Evolutionary conservation across 2,888 invertebrate genomes (phyloP), one percentile per base, ranked within the genome.

Genomic region (Bellardia pandia): DNA sequence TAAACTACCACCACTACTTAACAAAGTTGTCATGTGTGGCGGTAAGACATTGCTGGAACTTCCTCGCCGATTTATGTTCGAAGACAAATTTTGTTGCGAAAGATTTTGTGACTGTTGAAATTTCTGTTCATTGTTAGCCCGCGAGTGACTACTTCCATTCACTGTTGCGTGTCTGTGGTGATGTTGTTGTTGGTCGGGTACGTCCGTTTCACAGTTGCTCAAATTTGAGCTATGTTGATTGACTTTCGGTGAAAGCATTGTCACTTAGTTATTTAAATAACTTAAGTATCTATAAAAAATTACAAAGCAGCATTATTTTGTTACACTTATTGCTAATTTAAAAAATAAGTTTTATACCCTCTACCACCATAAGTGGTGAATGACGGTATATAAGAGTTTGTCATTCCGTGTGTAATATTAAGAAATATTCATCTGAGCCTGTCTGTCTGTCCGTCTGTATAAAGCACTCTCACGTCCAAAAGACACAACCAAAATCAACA

Each of bases 241-340:
- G 64, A 56, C 53, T 78, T 87, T 87, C 14, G 85, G 87, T 64
- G 87, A 85, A 45, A 81, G 74, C 87, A 87, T 87, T 75, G 45
- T 76, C 56, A 56, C 16, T 72, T 56, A 33, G 30, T 13, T 62
- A 62, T 51, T 33, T n/a, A 71, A 56, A 14, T 14, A 48, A 14
- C 30, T 40, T 11, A 71, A 30, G n/a, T 71, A 14, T 40, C 71
- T 56, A 16, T 56, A 71, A n/a, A 33, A 8, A 71, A 16, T 23
- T 23, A 23, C 23, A 71, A 16, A 53, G 13, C 6, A 56, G 42
- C 37, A 56, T 30, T 74, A 37, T 37, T 37, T 37, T 37, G 37
- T 37, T 37, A 37, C 37, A 37, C 37, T 37, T 37, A 5, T 37
- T 13, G 84, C 78, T 42, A 40, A 40, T 58, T 42, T 40, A 40